Conservation (phyloP, 2,888 invertebrate species). For the Eupithecia exiguata region DNA sequence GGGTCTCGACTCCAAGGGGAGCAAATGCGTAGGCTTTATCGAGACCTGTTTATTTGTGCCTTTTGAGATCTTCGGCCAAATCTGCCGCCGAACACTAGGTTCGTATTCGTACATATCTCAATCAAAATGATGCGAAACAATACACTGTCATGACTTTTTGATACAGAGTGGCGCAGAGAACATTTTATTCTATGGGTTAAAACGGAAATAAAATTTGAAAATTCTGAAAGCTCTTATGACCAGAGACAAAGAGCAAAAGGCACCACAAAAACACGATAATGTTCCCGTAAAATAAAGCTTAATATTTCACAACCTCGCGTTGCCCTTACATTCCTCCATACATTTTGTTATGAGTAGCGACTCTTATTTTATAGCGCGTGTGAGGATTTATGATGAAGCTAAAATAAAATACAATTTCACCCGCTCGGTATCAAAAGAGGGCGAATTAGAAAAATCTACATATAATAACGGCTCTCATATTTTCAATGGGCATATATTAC, state of each 20-base stretch:
- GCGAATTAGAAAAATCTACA: slow-evolving; percentile 78
- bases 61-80: too few relatives aligned
- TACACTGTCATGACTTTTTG: too few relatives aligned
- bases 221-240: neutral
- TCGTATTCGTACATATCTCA: too few relatives aligned
- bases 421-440: slow-evolving; percentile 58
- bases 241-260: neutral
- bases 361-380: slow-evolving; percentile 67
- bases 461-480: slow-evolving; percentile 63
- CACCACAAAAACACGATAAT: slow-evolving; percentile 17
- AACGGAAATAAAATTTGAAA: neutral
- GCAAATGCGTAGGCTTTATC: too few relatives aligned
- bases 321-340: slow-evolving; percentile 29
- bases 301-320: slow-evolving; percentile 21
- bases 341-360: slow-evolving; percentile 47
- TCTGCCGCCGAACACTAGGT: too few relatives aligned
- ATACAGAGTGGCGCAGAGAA: neutral
- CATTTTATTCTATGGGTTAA: neutral
- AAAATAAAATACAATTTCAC: slow-evolving; percentile 81
- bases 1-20: too few relatives aligned
- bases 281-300: slow-evolving; percentile 22
- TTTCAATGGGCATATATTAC: slow-evolving; percentile 64
- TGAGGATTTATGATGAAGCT: slow-evolving; percentile 75
- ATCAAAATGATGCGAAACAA: too few relatives aligned
- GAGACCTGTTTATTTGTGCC: too few relatives aligned